These are phyloP conservation scores for Agrotis clavis DNA, from an alignment of 2,888 invertebrate species.

Conservation along the genomic window DNA sequence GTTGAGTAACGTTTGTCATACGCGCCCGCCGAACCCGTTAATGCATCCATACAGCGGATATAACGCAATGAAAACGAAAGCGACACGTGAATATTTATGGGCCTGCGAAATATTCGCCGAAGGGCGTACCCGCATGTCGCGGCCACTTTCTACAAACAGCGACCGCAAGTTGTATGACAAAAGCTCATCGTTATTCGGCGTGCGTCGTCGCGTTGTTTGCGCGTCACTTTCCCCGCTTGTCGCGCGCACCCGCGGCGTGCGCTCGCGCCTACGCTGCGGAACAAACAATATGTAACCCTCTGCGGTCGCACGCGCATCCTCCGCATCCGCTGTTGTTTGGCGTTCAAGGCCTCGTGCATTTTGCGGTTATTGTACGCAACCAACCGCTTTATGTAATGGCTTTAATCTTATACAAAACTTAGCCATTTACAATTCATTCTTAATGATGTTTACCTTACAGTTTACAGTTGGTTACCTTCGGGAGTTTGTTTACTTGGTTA, in stretches of 20 bases:
- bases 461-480: slow-evolving; percentile 26
- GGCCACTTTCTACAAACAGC: slow-evolving; percentile 88
- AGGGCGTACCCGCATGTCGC: slow-evolving; percentile 89
- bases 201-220: slow-evolving; percentile 78
- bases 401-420: slow-evolving; percentile 60
- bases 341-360: slow-evolving; percentile 78
- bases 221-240: slow-evolving; percentile 84
- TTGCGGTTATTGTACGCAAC: slow-evolving; percentile 69
- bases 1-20: slow-evolving; percentile 87
- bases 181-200: slow-evolving; percentile 89
- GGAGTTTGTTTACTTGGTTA: slow-evolving; percentile 3
- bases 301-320: slow-evolving; percentile 77
- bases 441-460: slow-evolving; percentile 19
- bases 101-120: slow-evolving; percentile 89
- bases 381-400: slow-evolving; percentile 67
- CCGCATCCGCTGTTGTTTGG: slow-evolving; percentile 77
- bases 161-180: slow-evolving; percentile 76
- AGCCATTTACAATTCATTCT: slow-evolving; percentile 56
- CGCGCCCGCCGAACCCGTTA: slow-evolving; percentile 73
- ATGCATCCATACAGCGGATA: slow-evolving; percentile 76
- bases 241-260: slow-evolving; percentile 55
- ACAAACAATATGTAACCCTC: slow-evolving; percentile 81
- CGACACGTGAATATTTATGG: slow-evolving; percentile 87
- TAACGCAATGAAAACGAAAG: slow-evolving; percentile 89
- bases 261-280: slow-evolving; percentile 64